Conservation (phyloP, 2,797 vertebrate species). For the Semotilus atromaculatus region DNA sequence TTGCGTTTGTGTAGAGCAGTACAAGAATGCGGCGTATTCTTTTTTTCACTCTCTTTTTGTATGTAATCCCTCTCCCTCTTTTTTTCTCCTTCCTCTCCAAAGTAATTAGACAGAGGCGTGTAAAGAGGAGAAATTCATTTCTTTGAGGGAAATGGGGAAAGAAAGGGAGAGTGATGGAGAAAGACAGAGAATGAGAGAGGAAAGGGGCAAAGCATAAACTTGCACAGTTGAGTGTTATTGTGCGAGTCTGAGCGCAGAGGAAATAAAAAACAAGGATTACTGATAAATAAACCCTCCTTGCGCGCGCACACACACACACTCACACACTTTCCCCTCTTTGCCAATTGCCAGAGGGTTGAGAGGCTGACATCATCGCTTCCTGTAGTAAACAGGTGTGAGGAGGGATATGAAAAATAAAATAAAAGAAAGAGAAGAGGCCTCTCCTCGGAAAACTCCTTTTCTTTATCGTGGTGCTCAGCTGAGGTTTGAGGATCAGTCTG, state of each 20-base stretch:
- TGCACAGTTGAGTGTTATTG: constrained; percentile 76
- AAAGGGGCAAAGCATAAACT: constrained; percentile 68
- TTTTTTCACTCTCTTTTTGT: constrained; percentile 81
- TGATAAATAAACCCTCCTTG: constrained; percentile 73
- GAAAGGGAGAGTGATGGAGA: constrained; percentile 61
- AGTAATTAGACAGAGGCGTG: constrained; percentile 82
- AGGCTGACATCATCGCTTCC: constrained; percentile 80
- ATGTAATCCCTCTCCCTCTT: constrained; percentile 64
- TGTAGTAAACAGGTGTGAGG: constrained; percentile 83
- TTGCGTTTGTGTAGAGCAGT: constrained; percentile 77
- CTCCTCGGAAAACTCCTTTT: constrained; percentile 46
- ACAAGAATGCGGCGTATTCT: constrained; percentile 82
- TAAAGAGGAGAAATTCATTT: constrained; percentile 82
- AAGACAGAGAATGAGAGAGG: constrained; percentile 53
- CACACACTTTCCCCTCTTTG: constrained; percentile 40
- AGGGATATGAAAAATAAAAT: constrained; percentile 55
- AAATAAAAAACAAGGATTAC: constrained; percentile 74
- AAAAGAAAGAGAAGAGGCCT: constrained; percentile 47
- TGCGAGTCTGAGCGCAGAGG: constrained; percentile 63
- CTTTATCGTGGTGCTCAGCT: constrained; percentile 37
- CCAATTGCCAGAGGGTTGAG: constrained; percentile 70
- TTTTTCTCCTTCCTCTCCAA: constrained; percentile 64
- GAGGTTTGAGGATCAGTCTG: constrained; percentile 75
- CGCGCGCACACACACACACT: constrained; percentile 31
- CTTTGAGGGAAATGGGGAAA: constrained; percentile 71